Percentiles rank a stretch among this genome's conserved stretches.
Evolutionary conservation across 92 coral and sea anemone genomes (phyloP).

Genomic region (Bergia puertoricense): DNA sequence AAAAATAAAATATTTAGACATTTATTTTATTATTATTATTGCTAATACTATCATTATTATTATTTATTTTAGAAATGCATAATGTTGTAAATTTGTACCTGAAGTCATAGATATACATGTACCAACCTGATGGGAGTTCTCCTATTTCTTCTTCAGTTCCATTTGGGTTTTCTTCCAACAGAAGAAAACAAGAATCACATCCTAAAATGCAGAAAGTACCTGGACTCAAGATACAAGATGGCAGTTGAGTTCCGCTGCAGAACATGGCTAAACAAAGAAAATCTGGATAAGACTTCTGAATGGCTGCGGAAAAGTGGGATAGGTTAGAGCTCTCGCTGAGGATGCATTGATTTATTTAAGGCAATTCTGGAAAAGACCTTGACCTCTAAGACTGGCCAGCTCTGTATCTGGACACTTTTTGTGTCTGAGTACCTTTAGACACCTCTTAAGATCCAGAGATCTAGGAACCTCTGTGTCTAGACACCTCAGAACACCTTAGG

Average conservation of each 20-base stretch:
- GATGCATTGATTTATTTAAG: neutral
- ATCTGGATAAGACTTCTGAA: slow-evolving; percentile 37
- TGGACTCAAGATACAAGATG: slow-evolving; percentile 52
- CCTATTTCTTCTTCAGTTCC: slow-evolving; percentile 40
- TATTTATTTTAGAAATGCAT: neutral
- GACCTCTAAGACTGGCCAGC: no score
- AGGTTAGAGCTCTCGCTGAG: slow-evolving; percentile 13
- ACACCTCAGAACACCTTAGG: no score
- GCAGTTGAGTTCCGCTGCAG: slow-evolving; percentile 64
- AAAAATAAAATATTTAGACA: no score
- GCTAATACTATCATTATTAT: no score
- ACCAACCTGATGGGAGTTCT: no score
- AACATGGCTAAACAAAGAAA: slow-evolving; percentile 52
- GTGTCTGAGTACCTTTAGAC: no score
- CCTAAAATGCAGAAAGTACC: slow-evolving; percentile 41
- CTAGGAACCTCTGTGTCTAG: no score
- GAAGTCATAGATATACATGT: no score
- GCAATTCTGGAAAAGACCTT: neutral
- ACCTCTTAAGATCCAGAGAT: neutral
- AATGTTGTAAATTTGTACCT: no score
- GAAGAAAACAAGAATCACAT: slow-evolving; percentile 52
- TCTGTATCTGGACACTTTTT: no score
- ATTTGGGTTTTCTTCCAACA: slow-evolving; percentile 54
- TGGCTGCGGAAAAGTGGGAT: slow-evolving; percentile 48
- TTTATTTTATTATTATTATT: no score